Evolutionary conservation across 1,140 invertebrate species (phyloP).

Genomic region (Leguminivora glycinivorella): DNA sequence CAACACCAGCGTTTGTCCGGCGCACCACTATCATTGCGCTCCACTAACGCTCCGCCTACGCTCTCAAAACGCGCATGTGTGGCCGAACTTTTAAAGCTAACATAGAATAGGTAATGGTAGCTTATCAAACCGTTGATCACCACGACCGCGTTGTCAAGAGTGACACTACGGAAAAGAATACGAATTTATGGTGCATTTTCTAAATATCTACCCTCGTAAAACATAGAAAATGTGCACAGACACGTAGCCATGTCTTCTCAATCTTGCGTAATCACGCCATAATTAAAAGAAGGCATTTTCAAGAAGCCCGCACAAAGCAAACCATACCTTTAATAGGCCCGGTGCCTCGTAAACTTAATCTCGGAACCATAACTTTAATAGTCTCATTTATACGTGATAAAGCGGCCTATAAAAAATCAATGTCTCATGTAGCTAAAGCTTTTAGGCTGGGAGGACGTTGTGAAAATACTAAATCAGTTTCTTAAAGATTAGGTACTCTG

Average conservation of each 20-base stretch:
- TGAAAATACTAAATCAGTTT: background rate
- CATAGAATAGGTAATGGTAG: too few species aligned
- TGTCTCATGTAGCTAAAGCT: conserved; percentile 61
- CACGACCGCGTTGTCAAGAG: too few species aligned
- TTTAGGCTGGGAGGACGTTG: conserved; percentile 44
- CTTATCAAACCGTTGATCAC: too few species aligned
- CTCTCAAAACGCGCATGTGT: too few species aligned
- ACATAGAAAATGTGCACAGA: background rate
- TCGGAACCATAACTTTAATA: conserved; percentile 69
- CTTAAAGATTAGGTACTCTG: too few species aligned
- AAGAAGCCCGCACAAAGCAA: conserved; percentile 39
- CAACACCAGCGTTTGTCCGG: too few species aligned
- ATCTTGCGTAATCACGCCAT: background rate
- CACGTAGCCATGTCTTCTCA: background rate
- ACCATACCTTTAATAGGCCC: conserved; percentile 42
- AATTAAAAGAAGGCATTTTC: conserved; percentile 32
- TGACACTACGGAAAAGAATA: too few species aligned
- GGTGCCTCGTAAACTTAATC: conserved; percentile 65
- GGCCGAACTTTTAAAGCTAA: too few species aligned
- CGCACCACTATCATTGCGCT: too few species aligned
- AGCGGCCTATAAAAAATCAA: conserved; percentile 69
- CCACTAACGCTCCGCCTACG: too few species aligned
- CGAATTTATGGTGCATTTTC: too few species aligned
- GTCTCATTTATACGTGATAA: conserved; percentile 74
- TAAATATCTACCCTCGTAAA: too few species aligned